Percentiles rank a stretch among this genome's conserved stretches.
Conservation (phyloP, 2,797 vertebrate species). For the Sebastes oblongus region DNA sequence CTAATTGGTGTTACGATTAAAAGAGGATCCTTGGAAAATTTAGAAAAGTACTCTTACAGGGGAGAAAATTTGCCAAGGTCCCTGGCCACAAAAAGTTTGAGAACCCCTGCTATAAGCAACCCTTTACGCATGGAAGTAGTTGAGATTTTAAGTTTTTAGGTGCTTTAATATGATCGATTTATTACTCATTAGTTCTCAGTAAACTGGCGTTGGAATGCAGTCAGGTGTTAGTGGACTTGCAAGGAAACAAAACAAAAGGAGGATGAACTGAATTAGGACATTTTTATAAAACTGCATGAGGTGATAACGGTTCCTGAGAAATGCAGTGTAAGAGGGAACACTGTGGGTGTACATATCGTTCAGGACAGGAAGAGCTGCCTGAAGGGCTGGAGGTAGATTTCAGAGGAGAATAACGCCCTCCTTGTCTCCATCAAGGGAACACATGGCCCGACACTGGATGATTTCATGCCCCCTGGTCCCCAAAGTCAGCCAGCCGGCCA, state of each 20-base stretch:
- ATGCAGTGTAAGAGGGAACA: background rate
- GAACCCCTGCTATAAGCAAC: background rate
- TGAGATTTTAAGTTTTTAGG: background rate
- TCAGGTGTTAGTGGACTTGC: background rate
- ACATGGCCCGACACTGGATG: constrained; percentile 46
- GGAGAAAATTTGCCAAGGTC: no score
- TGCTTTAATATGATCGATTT: background rate
- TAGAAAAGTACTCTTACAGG: no score
- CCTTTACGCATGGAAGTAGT: background rate
- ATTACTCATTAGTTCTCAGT: background rate
- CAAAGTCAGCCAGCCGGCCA: constrained; percentile 45
- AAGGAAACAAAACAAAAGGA: constrained; percentile 18
- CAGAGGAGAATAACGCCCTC: constrained; percentile 56
- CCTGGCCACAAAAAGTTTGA: no score
- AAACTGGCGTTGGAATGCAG: background rate
- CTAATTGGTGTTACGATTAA: no score
- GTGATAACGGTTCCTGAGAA: constrained; percentile 41
- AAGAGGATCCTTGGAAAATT: no score
- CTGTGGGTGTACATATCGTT: background rate
- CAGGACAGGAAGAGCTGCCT: constrained; percentile 53
- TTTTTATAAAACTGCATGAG: no score
- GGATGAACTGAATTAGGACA: no score
- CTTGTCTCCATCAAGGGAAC: constrained; percentile 58
- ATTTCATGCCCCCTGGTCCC: constrained; percentile 61
- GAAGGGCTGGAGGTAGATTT: constrained; percentile 49